Conservation (phyloP, 64 coral and sea anemone genomes). For the Catalaphyllia jardinei region DNA sequence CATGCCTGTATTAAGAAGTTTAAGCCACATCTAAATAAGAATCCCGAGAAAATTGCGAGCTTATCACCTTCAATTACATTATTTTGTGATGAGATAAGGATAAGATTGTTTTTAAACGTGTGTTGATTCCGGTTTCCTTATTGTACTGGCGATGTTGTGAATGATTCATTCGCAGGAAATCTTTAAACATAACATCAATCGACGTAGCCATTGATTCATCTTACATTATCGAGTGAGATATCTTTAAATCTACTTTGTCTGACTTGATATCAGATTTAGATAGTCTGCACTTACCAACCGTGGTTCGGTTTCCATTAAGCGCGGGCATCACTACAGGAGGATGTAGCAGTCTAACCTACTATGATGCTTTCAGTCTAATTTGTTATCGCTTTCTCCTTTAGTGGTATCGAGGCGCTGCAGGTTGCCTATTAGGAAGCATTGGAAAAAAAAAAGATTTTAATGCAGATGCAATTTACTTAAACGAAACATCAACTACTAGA, state of each 20-base stretch:
- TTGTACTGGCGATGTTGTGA: neutral
- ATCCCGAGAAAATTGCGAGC: neutral
- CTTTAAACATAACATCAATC: neutral
- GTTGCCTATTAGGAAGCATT: conserved; percentile 21
- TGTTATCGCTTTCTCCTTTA: neutral
- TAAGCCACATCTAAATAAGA: neutral
- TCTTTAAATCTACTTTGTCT: too few relatives aligned
- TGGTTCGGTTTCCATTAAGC: neutral
- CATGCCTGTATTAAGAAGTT: neutral
- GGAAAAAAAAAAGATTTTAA: neutral
- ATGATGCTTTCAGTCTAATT: conserved; percentile 15
- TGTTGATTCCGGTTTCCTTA: neutral
- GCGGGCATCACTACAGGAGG: neutral
- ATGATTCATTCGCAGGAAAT: neutral
- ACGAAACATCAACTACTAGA: neutral
- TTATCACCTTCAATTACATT: neutral
- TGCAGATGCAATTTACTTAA: conserved; percentile 30
- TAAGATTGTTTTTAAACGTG: neutral
- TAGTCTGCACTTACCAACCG: conserved; percentile 5
- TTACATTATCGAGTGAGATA: too few relatives aligned
- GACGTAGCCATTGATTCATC: too few relatives aligned
- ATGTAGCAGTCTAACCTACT: neutral
- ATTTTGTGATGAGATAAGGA: neutral
- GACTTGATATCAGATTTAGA: neutral
- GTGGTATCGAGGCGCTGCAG: neutral